phyloP scores from a whole-genome alignment of 2,888 invertebrate genomes.

The Dicranocentrus wangi region DNA sequence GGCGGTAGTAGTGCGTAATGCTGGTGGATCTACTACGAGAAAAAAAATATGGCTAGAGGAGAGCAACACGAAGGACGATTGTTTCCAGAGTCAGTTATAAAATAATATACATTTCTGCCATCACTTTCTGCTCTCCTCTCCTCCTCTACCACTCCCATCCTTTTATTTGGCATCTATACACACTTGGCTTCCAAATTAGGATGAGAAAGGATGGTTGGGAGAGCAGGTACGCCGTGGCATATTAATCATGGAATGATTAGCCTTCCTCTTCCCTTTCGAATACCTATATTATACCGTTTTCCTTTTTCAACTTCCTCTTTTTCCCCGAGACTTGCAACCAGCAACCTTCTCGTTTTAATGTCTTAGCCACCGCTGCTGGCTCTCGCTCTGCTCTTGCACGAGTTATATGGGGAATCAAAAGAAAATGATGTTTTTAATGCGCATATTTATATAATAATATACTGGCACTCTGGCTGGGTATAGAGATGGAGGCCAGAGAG shows the following conservation, averaged over 20 bases:
- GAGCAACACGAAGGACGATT: not conserved
- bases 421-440: conserved; percentile 11
- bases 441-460: not conserved
- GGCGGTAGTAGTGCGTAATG: not conserved
- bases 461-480: not conserved
- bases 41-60: not conserved
- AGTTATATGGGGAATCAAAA: not conserved
- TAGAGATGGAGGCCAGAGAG: too few species aligned
- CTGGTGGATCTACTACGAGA: not conserved
- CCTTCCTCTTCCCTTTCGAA: conserved; percentile 17
- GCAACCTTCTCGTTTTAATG: not conserved
- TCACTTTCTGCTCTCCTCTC: conserved; percentile 20
- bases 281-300: not conserved
- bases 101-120: not conserved
- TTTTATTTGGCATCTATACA: conserved; percentile 5
- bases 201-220: conserved; percentile 10
- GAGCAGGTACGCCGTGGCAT: conserved; percentile 54
- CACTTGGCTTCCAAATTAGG: conserved; percentile 33
- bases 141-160: conserved; percentile 19
- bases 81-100: not conserved
- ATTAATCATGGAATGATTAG: conserved; percentile 61
- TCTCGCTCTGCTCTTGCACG: not conserved
- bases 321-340: too few species aligned
- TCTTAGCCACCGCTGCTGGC: not conserved
- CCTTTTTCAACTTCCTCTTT: not conserved